phyloP scores from a whole-genome alignment of 2,888 invertebrate species.

The Diogma glabrata region DNA sequence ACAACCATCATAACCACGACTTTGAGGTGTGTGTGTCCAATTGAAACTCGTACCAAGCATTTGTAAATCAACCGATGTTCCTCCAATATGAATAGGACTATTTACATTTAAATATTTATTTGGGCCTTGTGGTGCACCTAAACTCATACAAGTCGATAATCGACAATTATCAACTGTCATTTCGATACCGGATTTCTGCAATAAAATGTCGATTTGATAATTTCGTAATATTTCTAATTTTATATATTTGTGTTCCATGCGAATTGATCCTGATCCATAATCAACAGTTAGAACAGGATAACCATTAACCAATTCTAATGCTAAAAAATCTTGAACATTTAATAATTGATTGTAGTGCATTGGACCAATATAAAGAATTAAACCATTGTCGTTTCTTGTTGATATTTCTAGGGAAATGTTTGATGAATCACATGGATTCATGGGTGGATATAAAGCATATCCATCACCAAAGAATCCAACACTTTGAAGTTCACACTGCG shows the following conservation, averaged over 20 bases:
- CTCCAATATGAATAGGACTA: slow-evolving; percentile 79
- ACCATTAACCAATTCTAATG: slow-evolving; percentile 76
- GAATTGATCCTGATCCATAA: slow-evolving; percentile 73
- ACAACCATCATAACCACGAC: slow-evolving; percentile 73
- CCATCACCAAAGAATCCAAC: slow-evolving; percentile 84
- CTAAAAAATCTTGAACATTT: slow-evolving; percentile 74
- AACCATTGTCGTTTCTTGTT: slow-evolving; percentile 53
- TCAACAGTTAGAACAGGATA: slow-evolving; percentile 71
- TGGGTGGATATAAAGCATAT: slow-evolving; percentile 84
- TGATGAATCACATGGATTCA: slow-evolving; percentile 76
- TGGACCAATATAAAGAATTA: slow-evolving; percentile 88
- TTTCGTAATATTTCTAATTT: slow-evolving; percentile 72
- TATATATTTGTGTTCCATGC: slow-evolving; percentile 55
- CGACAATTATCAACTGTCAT: slow-evolving; percentile 69
- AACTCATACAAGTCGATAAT: slow-evolving; percentile 55
- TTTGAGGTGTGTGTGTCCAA: slow-evolving; percentile 60
- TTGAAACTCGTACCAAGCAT: slow-evolving; percentile 47
- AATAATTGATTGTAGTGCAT: slow-evolving; percentile 48
- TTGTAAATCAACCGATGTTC: slow-evolving; percentile 54
- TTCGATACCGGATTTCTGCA: slow-evolving; percentile 51
- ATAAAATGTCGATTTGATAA: slow-evolving; percentile 75
- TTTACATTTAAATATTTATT: slow-evolving; percentile 71
- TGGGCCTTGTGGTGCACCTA: slow-evolving; percentile 56
- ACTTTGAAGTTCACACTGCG: slow-evolving; percentile 79
- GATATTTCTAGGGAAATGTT: slow-evolving; percentile 71